Conservation (phyloP, 2,888 invertebrate species). For the Gerosis bhagava region DNA sequence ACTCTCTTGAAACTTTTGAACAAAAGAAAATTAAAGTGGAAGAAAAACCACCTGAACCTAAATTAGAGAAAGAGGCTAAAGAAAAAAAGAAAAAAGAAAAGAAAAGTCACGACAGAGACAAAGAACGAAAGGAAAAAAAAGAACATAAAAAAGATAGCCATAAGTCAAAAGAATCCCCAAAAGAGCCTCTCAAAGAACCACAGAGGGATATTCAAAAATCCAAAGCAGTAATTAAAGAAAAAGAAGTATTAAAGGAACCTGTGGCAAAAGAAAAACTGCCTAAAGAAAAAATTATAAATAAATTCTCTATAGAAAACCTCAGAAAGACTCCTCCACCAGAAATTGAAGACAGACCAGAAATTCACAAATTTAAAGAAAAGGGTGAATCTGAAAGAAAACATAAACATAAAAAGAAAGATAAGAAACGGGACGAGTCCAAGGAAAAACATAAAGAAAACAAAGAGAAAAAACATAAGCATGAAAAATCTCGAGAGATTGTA, state of each 20-base stretch:
- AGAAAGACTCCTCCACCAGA: constrained; percentile 72
- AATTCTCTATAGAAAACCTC: constrained; percentile 75
- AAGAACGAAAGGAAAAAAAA: constrained; percentile 81
- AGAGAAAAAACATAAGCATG: constrained; percentile 80
- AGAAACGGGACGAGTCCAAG: constrained; percentile 84
- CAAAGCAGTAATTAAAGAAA: constrained; percentile 60
- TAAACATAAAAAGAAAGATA: constrained; percentile 85
- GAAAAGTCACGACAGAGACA: constrained; percentile 84
- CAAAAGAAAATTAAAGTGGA: constrained; percentile 70
- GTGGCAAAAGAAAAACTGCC: constrained; percentile 59
- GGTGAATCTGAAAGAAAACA: constrained; percentile 78
- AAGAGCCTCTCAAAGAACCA: constrained; percentile 60
- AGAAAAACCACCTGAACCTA: constrained; percentile 77
- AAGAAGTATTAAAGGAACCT: constrained; percentile 57
- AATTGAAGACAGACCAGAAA: constrained; percentile 56
- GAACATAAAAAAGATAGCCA: constrained; percentile 83
- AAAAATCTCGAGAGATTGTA: constrained; percentile 71
- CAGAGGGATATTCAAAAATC: constrained; percentile 56
- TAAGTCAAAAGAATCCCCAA: constrained; percentile 70
- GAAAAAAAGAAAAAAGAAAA: constrained; percentile 84
- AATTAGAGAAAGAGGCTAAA: constrained; percentile 75
- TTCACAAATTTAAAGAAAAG: constrained; percentile 74
- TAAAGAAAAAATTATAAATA: constrained; percentile 71
- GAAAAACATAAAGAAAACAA: constrained; percentile 83
- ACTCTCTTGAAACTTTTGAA: constrained; percentile 53